Base-by-base conservation (phyloP, 1,140 invertebrate genomes). In the Drosophila seguyi region DNA sequence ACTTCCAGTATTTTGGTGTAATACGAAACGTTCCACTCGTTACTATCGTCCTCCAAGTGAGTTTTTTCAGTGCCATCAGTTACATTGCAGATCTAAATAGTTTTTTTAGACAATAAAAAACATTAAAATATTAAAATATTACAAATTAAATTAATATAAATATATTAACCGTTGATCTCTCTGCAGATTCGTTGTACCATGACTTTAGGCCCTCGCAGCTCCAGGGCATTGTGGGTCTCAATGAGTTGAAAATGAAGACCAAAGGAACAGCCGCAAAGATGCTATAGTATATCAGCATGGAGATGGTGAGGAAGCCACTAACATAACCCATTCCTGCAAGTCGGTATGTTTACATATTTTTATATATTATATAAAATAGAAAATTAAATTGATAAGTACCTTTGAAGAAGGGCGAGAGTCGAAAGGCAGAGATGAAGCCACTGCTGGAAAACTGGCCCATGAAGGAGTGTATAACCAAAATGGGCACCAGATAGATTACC, bases 391-490 rank as follows among this genome's bases (percentile, higher is more conserved):
- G 25, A 1, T 3, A 34, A 13, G 58, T 76, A 91, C 91, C 91
- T 85, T 92, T 92, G n/a, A 92, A 92, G 25, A 92, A 85, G 7
- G 91, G 91, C 7, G 88, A 75, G 1, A 92, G 27, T 1, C 91
- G 85, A 65, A 92, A 88, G 4, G 83, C 78, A 4, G 91, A 92
- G 52, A 92, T 91, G 20, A 88, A 92, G 2, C 91, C 91, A 41
- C 85, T 92, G 68, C 88, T 92, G 0, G 91, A 92, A 45, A 92
- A 92, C 45, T 92, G 91, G 0, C 91, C 91, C 82, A 92, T 74
- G 57, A 90, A 92, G 20, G 85, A 87, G 45, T 92, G 91, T 31
- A 92, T 88, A 6, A 92, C 72, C 62, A 92, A 38, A 29, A 92
- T 77, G 5, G 91, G 91, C 13, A 92, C 78, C 29, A 91, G 48